Percentiles rank a stretch among this genome's conserved stretches.
phyloP scores from a whole-genome alignment of 2,888 invertebrate genomes.

The Proisotoma minuta region DNA sequence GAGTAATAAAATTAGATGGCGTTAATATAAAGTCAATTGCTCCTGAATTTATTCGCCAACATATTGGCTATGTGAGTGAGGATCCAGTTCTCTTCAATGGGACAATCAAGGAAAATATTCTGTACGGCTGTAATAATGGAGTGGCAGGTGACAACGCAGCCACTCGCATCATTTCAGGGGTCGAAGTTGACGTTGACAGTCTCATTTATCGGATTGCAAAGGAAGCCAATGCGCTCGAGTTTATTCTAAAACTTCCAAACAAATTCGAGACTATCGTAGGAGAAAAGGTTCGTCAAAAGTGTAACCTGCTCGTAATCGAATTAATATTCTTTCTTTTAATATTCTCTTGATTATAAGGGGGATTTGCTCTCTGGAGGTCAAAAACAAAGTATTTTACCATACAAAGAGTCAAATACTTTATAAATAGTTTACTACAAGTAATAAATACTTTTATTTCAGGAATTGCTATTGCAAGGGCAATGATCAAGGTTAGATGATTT shows the following conservation, averaged over 20 bases:
- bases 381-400: no score
- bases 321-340: no score
- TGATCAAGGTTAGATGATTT: slow-evolving; percentile 66
- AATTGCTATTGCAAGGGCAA: slow-evolving; percentile 85
- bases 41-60: slow-evolving; percentile 74
- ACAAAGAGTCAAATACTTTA: no score
- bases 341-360: no score
- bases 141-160: slow-evolving; percentile 56
- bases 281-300: no score
- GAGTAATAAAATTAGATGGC: slow-evolving; percentile 66
- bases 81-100: slow-evolving; percentile 93
- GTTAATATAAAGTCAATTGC: slow-evolving; percentile 68
- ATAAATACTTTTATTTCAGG: no score
- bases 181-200: slow-evolving; percentile 47
- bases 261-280: slow-evolving; percentile 81
- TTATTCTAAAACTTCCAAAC: slow-evolving; percentile 62
- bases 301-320: no score
- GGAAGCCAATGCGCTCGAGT: slow-evolving; percentile 80
- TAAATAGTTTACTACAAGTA: no score
- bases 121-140: slow-evolving; percentile 73
- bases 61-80: slow-evolving; percentile 86
- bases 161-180: background rate
- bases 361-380: slow-evolving; percentile 87
- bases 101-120: slow-evolving; percentile 80
- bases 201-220: slow-evolving; percentile 62